These are phyloP conservation scores for Neosalanx taihuensis DNA, from an alignment of 2,797 vertebrate genomes.

Conservation along the genomic window DNA sequence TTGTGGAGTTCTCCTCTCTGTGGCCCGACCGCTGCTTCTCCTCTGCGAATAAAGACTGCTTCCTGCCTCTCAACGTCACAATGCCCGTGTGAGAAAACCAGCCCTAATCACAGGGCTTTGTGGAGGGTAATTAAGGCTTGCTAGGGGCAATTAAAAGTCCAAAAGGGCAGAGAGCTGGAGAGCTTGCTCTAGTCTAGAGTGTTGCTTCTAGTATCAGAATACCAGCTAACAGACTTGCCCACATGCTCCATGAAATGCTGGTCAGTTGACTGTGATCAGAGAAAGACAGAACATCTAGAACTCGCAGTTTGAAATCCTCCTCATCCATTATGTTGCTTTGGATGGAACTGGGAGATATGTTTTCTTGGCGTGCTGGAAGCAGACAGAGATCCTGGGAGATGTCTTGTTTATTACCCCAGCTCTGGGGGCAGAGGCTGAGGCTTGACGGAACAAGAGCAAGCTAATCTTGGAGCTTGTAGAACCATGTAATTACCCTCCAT, in stretches of 20 bases:
- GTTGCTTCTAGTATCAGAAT: not conserved
- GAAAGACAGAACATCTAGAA: too few relatives aligned
- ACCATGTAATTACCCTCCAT: slow-evolving; percentile 34
- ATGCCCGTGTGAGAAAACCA: slow-evolving; percentile 4
- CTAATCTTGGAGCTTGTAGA: slow-evolving; percentile 39
- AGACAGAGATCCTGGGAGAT: not conserved
- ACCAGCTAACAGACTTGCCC: too few relatives aligned
- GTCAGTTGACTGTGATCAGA: too few relatives aligned
- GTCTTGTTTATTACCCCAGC: slow-evolving; percentile 1
- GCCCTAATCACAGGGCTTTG: slow-evolving; percentile 28
- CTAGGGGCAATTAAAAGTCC: slow-evolving; percentile 35
- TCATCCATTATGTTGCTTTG: too few relatives aligned
- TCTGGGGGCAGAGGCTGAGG: slow-evolving; percentile 30
- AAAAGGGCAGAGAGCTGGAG: slow-evolving; percentile 24
- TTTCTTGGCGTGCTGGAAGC: too few relatives aligned
- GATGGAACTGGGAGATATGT: too few relatives aligned
- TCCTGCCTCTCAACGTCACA: not conserved
- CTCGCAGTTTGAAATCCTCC: too few relatives aligned
- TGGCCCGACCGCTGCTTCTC: slow-evolving; percentile 14
- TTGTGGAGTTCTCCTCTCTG: not conserved
- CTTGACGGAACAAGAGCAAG: slow-evolving; percentile 36
- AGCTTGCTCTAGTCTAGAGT: slow-evolving; percentile 1
- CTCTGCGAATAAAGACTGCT: slow-evolving; percentile 15
- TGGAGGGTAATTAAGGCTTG: slow-evolving; percentile 50
- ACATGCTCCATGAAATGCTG: too few relatives aligned